Evolutionary conservation across 1,140 invertebrate species (phyloP), one percentile per base, ranked within the genome.

Genomic region (Telenomus remus): DNA sequence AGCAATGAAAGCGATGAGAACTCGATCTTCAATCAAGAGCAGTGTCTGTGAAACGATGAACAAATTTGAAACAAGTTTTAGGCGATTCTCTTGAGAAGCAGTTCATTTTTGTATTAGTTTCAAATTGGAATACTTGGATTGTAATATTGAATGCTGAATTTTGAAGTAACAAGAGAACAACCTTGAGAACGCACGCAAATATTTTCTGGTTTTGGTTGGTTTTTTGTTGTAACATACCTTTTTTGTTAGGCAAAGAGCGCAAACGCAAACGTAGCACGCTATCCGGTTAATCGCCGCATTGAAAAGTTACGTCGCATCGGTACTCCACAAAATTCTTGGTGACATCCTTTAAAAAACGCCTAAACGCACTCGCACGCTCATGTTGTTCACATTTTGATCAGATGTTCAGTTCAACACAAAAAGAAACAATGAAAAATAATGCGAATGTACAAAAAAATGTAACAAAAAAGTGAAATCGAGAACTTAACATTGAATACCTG

Each of bases 211-310:
- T n/a, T 70, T 27, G 19, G 50, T 65, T 76, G 56, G 37, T 78
- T 69, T 19, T 72, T 79, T 74, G 60, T 51, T 61, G 42, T 76
- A 85, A 88, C 86, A 82, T 87, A 88, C 86, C 86, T 73, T 73
- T 87, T 87, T 76, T 84, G 80, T 86, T n/a, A 86, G 83, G 82
- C 84, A 87, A 85, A 82, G 83, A 83, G 83, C 83, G 81, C 79
- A 86, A 86, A 85, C 85, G 85, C 85, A 83, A 85, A 81, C 80
- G 84, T 81, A 76, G 83, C 63, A 80, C 83, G 82, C 84, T 82
- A 80, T 84, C 84, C 81, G 80, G 77, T 82, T 72, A 53, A 78
- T 81, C 77, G 79, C 76, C 80, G 76, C 75, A 76, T 72, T 79
- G 74, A 82, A 69, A 77, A 81, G 66, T 79, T 56, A 76, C 70